Base-by-base conservation (phyloP, 2,113 vertebrate genomes). In the Pogonocichla stellata region DNA sequence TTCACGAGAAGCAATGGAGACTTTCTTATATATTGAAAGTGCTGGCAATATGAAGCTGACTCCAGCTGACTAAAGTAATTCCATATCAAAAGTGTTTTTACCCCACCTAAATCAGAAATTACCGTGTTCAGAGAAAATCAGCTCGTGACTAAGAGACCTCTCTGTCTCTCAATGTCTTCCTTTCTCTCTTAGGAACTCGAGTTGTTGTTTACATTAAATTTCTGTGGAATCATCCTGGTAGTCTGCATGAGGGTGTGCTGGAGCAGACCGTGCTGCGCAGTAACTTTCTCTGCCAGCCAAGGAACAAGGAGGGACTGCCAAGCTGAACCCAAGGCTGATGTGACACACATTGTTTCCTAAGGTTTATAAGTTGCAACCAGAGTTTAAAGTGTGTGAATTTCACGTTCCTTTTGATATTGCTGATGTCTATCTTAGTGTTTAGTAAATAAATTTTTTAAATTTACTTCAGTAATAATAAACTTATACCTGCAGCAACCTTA, bases 71-170 rank as follows among this genome's bases (percentile, higher is more conserved):
- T 90, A 61, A 74, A 87, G 26, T 70, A 8, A 45, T 90, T 45
- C 42, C 15, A 25, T 62, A 67, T n/a, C 19, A 72, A 8, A 75
- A 69, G 16, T 87, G 6, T 6, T 77, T 81, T 61, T 36, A 51
- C 8, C 2, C 14, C 8, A 48, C 19, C 20, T 65, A 60, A 73
- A 77, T 77, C 36, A 72, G 17, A 62, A 60, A 45, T 3, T 22
- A 5, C 31, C 0, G 0, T 54, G 4, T 71, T 80, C 60, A 66
- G 67, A 64, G 62, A 56, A 56, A 33, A 78, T 51, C 34, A 48
- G 4, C 7, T 5, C 1, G 29, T 50, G 7, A 34, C 17, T 36
- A 25, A 77, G 40, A 40, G 5, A 31, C 0, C 1, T 33, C 50
- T 65, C 50, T 48, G 2, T 42, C 92, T 88, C 61, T 71, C 11